A percentile compares a stretch with the other conserved stretches of the same genome.
Conservation (phyloP, 2,888 invertebrate genomes). For the Noctua fimbriata region DNA sequence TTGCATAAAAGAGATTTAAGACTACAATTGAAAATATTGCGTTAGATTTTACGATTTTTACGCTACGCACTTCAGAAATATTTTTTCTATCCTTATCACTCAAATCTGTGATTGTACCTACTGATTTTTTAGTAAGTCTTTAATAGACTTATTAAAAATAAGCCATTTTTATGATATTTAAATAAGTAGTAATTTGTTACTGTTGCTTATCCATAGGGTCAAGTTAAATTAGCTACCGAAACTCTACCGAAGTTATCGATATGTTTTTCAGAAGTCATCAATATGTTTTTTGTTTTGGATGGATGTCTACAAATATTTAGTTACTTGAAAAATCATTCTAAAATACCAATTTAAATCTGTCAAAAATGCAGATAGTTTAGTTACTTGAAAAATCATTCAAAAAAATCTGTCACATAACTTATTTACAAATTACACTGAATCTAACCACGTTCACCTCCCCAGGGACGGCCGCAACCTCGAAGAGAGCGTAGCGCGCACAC, state of each 20-base stretch:
- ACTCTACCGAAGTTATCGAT: background rate
- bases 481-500: slow-evolving; percentile 95
- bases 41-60: too few relatives aligned
- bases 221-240: background rate
- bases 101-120: too few relatives aligned
- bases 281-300: background rate
- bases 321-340: too few relatives aligned
- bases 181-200: too few relatives aligned
- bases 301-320: background rate
- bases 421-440: background rate
- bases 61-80: too few relatives aligned
- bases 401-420: background rate
- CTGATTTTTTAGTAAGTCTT: background rate
- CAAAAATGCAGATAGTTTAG: too few relatives aligned
- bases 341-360: too few relatives aligned
- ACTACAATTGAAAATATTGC: too few relatives aligned
- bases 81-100: too few relatives aligned
- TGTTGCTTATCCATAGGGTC: background rate
- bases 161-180: background rate
- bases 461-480: slow-evolving; percentile 97
- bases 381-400: background rate
- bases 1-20: too few relatives aligned
- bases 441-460: background rate
- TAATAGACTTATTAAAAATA: background rate
- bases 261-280: too few relatives aligned